Conservation (phyloP, 2,888 invertebrate genomes). For the Lacanobia wlatinum region DNA sequence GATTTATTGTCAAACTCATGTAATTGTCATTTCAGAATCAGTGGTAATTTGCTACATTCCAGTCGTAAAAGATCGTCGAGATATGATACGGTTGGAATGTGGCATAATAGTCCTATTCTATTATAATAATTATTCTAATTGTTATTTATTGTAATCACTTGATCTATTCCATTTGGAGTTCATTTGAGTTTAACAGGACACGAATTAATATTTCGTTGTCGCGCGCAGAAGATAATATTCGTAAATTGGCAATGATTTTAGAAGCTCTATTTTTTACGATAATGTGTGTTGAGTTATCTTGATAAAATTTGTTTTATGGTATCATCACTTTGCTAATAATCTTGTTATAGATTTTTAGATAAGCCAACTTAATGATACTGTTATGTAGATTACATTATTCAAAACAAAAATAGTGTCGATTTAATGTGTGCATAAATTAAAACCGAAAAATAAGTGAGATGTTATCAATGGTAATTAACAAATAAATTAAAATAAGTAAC, state of each 20-base stretch:
- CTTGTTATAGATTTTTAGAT: conserved; percentile 7
- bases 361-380: not conserved
- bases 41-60: conserved; percentile 37
- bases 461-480: conserved; percentile 35
- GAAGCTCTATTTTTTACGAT: not conserved
- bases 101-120: conserved; percentile 23
- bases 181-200: conserved; percentile 32
- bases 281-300: not conserved
- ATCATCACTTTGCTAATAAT: conserved; percentile 1
- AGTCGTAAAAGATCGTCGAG: conserved; percentile 26
- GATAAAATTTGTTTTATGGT: conserved; percentile 7
- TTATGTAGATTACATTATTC: conserved; percentile 20
- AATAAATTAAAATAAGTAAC: conserved; percentile 49
- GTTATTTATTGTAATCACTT: conserved; percentile 14
- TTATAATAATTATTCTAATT: conserved; percentile 17
- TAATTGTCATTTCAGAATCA: not conserved
- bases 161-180: conserved; percentile 18
- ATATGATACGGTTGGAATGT: conserved; percentile 41
- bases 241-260: not conserved
- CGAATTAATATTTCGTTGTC: not conserved
- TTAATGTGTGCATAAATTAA: conserved; percentile 22
- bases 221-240: not conserved
- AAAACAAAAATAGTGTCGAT: not conserved
- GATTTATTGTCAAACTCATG: not conserved
- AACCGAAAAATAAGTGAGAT: conserved; percentile 28